phyloP scores from a whole-genome alignment of 2,888 invertebrate species.

The Callyntrura sp. region DNA sequence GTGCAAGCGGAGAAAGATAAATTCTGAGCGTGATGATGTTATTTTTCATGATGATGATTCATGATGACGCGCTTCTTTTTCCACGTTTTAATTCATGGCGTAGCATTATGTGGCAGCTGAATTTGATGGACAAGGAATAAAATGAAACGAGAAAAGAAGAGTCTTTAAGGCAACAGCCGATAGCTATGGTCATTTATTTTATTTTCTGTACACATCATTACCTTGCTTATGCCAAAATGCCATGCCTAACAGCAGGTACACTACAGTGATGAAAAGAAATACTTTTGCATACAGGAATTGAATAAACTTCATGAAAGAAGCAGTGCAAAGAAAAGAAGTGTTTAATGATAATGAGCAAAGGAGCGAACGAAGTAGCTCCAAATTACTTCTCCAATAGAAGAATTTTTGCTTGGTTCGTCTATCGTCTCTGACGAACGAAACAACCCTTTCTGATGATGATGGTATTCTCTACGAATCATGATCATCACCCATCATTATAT shows the following conservation, averaged over 20 bases:
- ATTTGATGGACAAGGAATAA: slow-evolving; percentile 25
- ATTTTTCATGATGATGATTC: background rate
- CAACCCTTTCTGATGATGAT: too few relatives aligned
- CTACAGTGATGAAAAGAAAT: too few relatives aligned
- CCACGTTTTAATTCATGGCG: slow-evolving; percentile 4
- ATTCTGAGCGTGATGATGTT: background rate
- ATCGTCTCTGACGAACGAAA: too few relatives aligned
- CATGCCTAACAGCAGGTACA: too few relatives aligned
- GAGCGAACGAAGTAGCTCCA: slow-evolving; percentile 16
- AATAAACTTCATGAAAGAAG: too few relatives aligned
- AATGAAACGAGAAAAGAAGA: slow-evolving; percentile 30
- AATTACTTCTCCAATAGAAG: slow-evolving; percentile 25
- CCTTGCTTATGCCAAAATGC: too few relatives aligned
- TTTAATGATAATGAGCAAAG: slow-evolving; percentile 30
- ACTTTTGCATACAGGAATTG: too few relatives aligned
- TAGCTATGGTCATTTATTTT: background rate
- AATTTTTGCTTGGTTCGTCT: too few relatives aligned
- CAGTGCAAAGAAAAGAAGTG: slow-evolving; percentile 1
- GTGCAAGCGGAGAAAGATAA: slow-evolving; percentile 16
- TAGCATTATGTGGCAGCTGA: too few relatives aligned
- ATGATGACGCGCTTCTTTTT: slow-evolving; percentile 4
- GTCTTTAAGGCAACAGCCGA: background rate
- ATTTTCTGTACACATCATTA: too few relatives aligned
- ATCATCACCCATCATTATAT: background rate
- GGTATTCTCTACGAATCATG: background rate